phyloP scores from a whole-genome alignment of 2,113 vertebrate genomes.

The Anhinga rufa region DNA sequence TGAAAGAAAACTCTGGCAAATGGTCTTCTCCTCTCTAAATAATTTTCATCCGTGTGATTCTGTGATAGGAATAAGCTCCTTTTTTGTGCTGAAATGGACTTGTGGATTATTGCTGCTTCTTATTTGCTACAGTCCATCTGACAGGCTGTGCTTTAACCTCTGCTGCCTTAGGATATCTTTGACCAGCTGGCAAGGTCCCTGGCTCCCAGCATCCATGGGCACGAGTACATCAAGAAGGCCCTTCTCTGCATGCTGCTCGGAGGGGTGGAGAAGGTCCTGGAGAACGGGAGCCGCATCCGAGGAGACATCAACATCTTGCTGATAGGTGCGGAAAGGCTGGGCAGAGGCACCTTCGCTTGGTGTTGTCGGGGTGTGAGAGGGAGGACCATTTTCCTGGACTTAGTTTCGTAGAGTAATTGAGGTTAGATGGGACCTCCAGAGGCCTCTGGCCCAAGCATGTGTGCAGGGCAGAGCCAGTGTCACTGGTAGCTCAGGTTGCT shows the following conservation, averaged over 20 bases:
- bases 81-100: not conserved
- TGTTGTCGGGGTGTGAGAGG: not conserved
- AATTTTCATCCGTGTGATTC: not conserved
- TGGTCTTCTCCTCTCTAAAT: not conserved
- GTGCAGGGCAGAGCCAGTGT: rapidly evolving
- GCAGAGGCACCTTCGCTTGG: not conserved
- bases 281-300: conserved; percentile 91
- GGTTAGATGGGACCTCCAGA: not conserved
- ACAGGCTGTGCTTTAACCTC: rapidly evolving
- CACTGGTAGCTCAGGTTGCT: not conserved
- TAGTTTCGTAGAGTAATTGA: not conserved
- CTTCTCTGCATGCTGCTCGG: conserved; percentile 95
- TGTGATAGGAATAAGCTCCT: not conserved
- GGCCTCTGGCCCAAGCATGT: not conserved
- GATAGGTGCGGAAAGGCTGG: conserved; percentile 76
- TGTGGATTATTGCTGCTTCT: not conserved
- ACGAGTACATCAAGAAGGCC: conserved; percentile 96
- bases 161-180: conserved; percentile 81
- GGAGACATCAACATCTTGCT: conserved; percentile 97
- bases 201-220: conserved; percentile 95
- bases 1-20: not conserved
- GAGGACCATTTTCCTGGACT: not conserved
- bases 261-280: conserved; percentile 92
- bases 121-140: not conserved
- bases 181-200: conserved; percentile 86